Conservation (phyloP, 2,888 invertebrate species). For the Eupithecia exiguata region DNA sequence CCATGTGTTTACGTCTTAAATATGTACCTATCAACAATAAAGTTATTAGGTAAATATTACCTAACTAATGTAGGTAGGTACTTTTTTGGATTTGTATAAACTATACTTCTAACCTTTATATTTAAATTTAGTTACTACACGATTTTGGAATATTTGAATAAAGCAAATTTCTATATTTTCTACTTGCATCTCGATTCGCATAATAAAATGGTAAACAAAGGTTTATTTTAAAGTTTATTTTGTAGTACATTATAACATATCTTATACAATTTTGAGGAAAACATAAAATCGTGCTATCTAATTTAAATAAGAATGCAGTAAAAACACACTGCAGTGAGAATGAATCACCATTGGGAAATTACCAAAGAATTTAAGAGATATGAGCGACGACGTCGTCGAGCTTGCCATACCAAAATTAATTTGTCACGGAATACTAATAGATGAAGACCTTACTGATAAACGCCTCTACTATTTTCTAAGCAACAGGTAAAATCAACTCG, state of each 20-base stretch:
- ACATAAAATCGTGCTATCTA: not conserved
- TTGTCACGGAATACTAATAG: constrained; percentile 16
- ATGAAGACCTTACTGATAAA: constrained; percentile 14
- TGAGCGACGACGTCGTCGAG: not conserved
- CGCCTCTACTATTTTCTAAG: constrained; percentile 17
- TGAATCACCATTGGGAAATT: not conserved
- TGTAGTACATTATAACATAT: too few species aligned
- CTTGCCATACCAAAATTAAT: constrained; percentile 14
- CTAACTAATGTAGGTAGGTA: not conserved
- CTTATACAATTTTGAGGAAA: not conserved
- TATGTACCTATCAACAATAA: not conserved
- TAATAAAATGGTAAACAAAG: too few species aligned
- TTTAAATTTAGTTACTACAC: too few species aligned
- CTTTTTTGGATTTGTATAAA: too few species aligned
- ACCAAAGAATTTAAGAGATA: constrained; percentile 2
- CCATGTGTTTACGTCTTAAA: not conserved
- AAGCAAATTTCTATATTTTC: too few species aligned
- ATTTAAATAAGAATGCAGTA: not conserved
- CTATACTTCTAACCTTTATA: too few species aligned
- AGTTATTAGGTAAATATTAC: not conserved
- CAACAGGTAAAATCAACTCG: constrained; percentile 18
- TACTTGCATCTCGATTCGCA: too few species aligned
- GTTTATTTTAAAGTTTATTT: too few species aligned
- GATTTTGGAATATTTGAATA: too few species aligned
- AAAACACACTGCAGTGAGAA: not conserved